Percentiles rank a stretch among this genome's conserved stretches.
Evolutionary conservation across 2,888 invertebrate species (phyloP).

Genomic region (Rhodophaea formosa): DNA sequence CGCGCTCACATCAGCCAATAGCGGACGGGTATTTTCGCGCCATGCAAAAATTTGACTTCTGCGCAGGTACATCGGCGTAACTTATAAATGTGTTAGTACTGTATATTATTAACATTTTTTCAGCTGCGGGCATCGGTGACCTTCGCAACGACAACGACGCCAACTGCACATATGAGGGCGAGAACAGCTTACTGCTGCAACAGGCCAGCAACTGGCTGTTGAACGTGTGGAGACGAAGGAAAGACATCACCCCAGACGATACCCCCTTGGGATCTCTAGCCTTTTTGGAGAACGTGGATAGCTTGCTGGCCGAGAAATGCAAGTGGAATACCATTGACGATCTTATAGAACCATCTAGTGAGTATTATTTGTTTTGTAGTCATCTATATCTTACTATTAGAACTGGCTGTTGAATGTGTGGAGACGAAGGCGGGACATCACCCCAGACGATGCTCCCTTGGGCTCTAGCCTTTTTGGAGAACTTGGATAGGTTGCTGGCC

Average conservation of each 20-base stretch:
- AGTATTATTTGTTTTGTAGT: constrained; percentile 34
- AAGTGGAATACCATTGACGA: constrained; percentile 68
- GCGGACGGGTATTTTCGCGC: too few relatives aligned
- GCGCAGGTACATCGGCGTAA: too few relatives aligned
- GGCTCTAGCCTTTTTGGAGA: constrained; percentile 84
- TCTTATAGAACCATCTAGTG: constrained; percentile 76
- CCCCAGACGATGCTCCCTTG: constrained; percentile 81
- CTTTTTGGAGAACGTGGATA: constrained; percentile 82
- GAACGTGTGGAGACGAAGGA: constrained; percentile 76
- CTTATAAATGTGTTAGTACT: too few relatives aligned
- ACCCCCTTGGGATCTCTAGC: constrained; percentile 85
- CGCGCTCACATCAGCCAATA: too few relatives aligned
- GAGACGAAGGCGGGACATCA: constrained; percentile 59
- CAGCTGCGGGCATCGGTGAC: constrained; percentile 87
- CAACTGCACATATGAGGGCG: constrained; percentile 94
- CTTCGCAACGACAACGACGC: constrained; percentile 91
- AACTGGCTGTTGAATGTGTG: constrained; percentile 89
- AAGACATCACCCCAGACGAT: constrained; percentile 55
- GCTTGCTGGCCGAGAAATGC: constrained; percentile 79
- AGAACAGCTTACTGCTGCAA: constrained; percentile 93
- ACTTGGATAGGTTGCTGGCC: constrained; percentile 76
- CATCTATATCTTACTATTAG: constrained; percentile 17
- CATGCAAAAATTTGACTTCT: too few relatives aligned
- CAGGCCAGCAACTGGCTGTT: constrained; percentile 94
- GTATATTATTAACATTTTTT: background rate